These are phyloP conservation scores for Pelobates fuscus DNA, from an alignment of 2,113 vertebrate species.

Conservation along the genomic window DNA sequence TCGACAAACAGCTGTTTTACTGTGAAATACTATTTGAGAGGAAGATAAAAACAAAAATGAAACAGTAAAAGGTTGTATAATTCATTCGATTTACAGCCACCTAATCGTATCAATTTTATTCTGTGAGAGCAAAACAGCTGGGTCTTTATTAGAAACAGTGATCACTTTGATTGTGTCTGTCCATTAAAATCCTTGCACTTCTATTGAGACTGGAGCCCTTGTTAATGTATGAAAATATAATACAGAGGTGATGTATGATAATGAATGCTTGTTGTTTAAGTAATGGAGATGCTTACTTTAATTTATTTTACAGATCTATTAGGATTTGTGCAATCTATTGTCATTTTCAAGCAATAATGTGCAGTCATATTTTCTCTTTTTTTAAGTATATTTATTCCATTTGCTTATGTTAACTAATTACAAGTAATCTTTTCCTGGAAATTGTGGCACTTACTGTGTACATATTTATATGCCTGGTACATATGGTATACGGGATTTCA, in stretches of 20 bases:
- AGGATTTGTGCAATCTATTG: constrained; percentile 1
- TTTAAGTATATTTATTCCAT: not conserved
- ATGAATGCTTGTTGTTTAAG: not conserved
- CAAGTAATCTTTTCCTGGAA: not conserved
- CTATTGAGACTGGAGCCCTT: not conserved
- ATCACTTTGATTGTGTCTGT: constrained; percentile 1
- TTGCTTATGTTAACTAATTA: not conserved
- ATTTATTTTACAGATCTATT: not conserved
- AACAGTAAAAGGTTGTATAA: constrained; percentile 6
- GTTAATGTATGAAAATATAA: not conserved
- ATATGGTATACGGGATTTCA: no score
- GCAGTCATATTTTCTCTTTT: not conserved
- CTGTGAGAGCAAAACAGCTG: not conserved
- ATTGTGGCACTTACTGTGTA: no score
- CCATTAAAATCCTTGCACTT: not conserved
- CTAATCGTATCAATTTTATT: not conserved
- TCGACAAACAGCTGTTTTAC: not conserved
- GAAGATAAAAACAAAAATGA: not conserved
- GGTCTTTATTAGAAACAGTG: not conserved
- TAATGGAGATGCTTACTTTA: not conserved
- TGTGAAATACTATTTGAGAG: not conserved
- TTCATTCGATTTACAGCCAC: constrained; percentile 7
- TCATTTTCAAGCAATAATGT: not conserved
- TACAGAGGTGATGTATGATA: not conserved
- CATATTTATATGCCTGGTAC: no score